Evolutionary conservation across 2,888 invertebrate genomes (phyloP).

Genomic region (Spilosoma lubricipeda): DNA sequence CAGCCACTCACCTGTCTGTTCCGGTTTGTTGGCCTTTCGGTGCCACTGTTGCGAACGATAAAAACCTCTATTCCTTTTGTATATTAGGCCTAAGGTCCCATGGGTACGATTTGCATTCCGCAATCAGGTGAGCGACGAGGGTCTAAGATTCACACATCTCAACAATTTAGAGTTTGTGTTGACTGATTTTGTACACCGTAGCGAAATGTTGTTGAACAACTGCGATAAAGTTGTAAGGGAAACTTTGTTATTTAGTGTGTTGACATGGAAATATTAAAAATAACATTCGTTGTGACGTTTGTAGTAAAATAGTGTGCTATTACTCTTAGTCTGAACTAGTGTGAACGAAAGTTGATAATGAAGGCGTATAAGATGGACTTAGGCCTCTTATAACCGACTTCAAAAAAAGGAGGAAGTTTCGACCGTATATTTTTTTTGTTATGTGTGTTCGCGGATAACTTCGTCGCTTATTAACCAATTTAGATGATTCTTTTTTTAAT

Average conservation of each 20-base stretch:
- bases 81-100: constrained; percentile 64
- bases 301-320: background rate
- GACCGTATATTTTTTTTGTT: too few relatives aligned
- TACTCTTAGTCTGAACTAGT: too few relatives aligned
- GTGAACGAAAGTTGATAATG: too few relatives aligned
- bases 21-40: constrained; percentile 56
- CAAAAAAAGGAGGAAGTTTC: too few relatives aligned
- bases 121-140: constrained; percentile 75
- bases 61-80: constrained; percentile 62
- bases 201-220: constrained; percentile 55
- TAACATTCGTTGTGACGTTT: constrained; percentile 18
- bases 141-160: constrained; percentile 68
- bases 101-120: constrained; percentile 69
- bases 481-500: too few relatives aligned
- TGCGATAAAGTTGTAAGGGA: constrained; percentile 44
- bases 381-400: too few relatives aligned
- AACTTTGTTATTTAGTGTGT: constrained; percentile 37
- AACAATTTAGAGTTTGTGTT: constrained; percentile 65
- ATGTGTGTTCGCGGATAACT: too few relatives aligned
- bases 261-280: constrained; percentile 26
- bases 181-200: constrained; percentile 61
- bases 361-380: too few relatives aligned
- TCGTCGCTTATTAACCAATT: too few relatives aligned
- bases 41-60: constrained; percentile 54
- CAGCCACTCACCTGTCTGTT: constrained; percentile 66